These are phyloP conservation scores for Tragelaphus scriptus DNA, from an alignment of 2,113 vertebrate species.

Conservation along the genomic window DNA sequence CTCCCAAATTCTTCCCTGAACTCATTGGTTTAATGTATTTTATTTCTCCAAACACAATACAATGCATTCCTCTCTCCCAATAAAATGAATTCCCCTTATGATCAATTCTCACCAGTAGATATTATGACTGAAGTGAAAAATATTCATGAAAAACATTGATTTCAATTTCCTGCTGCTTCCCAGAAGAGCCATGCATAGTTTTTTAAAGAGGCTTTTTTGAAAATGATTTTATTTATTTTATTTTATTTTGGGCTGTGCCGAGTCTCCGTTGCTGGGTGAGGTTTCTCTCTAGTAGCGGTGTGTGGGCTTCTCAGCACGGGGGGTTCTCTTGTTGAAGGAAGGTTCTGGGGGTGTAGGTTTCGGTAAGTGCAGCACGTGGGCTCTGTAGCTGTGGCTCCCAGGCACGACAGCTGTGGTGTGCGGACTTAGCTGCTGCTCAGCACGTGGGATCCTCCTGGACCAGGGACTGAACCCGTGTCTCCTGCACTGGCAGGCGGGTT, in stretches of 20 bases:
- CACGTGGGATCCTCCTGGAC: rapidly evolving
- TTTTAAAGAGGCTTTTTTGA: not conserved
- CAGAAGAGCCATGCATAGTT: rapidly evolving
- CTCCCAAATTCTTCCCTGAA: not conserved
- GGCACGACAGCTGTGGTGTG: rapidly evolving
- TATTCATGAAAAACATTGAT: not conserved
- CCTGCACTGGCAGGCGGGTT: not conserved
- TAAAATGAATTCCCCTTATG: not conserved
- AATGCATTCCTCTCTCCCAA: not conserved
- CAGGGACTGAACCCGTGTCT: not conserved
- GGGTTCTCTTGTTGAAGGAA: not conserved
- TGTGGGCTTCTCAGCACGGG: not conserved
- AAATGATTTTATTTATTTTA: not conserved
- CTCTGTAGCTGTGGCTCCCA: not conserved
- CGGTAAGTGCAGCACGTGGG: rapidly evolving
- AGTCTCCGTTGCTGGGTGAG: not conserved
- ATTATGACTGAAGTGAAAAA: not conserved
- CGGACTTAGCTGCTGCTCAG: not conserved
- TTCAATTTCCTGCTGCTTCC: not conserved
- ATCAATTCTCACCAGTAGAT: not conserved
- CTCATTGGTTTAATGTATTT: not conserved
- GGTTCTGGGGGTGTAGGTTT: rapidly evolving
- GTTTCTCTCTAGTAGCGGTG: not conserved
- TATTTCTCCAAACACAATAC: not conserved
- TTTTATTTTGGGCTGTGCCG: not conserved